These are phyloP conservation scores for Hippoglossus hippoglossus DNA, from an alignment of 2,797 vertebrate species.

Conservation along the genomic window DNA sequence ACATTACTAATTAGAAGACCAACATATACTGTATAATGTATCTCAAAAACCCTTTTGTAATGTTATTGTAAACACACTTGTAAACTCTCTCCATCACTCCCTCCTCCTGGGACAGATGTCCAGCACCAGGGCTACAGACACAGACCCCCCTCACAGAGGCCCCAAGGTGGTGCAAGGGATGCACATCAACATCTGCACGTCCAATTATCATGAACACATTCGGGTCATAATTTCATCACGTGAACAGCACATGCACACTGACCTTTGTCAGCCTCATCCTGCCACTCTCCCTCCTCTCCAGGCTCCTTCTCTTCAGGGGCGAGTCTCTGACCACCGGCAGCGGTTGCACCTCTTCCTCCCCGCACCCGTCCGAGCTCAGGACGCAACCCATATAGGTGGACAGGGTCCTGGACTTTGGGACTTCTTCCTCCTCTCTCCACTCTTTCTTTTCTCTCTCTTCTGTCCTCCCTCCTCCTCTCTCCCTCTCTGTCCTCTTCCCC, in stretches of 20 bases:
- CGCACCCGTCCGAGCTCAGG: conserved; percentile 83
- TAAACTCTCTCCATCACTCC: too few species aligned
- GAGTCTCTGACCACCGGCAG: conserved; percentile 74
- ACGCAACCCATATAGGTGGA: conserved; percentile 85
- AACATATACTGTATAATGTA: too few species aligned
- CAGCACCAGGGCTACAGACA: too few species aligned
- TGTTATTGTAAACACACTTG: too few species aligned
- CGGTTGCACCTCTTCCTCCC: conserved; percentile 77
- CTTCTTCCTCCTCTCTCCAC: conserved; percentile 22
- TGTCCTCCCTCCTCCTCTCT: conserved; percentile 48
- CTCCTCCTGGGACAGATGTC: too few species aligned
- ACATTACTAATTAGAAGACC: not conserved
- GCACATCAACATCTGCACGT: too few species aligned
- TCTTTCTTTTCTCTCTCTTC: conserved; percentile 29
- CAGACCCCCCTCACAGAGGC: too few species aligned
- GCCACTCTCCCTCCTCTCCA: conserved; percentile 75
- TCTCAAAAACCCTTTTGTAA: too few species aligned
- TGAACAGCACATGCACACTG: conserved; percentile 45
- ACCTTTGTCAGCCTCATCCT: conserved; percentile 87
- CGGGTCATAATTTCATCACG: not conserved
- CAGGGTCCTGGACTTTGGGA: conserved; percentile 42
- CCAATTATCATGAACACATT: too few species aligned
- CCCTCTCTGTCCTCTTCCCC: conserved; percentile 37
- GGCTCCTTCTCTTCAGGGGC: conserved; percentile 76
- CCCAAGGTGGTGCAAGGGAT: too few species aligned